Evolutionary conservation across 2,113 vertebrate genomes (phyloP), one percentile per base, ranked within the genome.

Genomic region (Tautogolabrus adspersus): DNA sequence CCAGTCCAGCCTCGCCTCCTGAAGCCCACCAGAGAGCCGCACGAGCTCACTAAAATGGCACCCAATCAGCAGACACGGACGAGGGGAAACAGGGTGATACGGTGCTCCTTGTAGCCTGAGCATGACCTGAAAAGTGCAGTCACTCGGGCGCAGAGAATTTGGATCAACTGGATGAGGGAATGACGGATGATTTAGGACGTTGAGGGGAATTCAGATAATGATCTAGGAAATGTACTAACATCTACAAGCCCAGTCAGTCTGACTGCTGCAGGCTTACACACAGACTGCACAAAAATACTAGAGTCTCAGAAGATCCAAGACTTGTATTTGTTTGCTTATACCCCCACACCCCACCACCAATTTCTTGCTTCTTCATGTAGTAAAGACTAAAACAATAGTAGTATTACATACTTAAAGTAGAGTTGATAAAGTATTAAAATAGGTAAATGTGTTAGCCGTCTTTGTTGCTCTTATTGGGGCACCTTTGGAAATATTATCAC

Each of bases 1-100:
- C 83, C 76, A 78, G 84, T 78, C 81, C 79, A 66, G 82, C 75
- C 65, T 82, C 12, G 70, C 66, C 67, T 66, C 30, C 59, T 76
- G 30, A 44, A 73, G 66, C 60, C 59, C 66, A 61, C n/a, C 66
- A 40, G 26, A 3, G 10, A 85, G 83, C 40, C 37, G 38, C 47
- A 61, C 44, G 10, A 74, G 47, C 26, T 66, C 84, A 70, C 73
- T 62, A 82, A 78, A 73, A 78, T 81, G 85, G 70, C 72, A 49
- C 68, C 79, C 62, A 10, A 68, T 82, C 55, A 71, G 75, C 59
- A 40, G 59, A 37, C 52, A 55, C 13, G 19, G 13, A 9, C 59
- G 23, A 73, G 69, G 22, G 42, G 26, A 15, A 54, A 66, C 26
- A 60, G 64, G 66, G 73, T 59, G 82, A 84, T 51, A 38, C 26